Conservation (phyloP, 2,113 vertebrate genomes). For the Scomber scombrus region DNA sequence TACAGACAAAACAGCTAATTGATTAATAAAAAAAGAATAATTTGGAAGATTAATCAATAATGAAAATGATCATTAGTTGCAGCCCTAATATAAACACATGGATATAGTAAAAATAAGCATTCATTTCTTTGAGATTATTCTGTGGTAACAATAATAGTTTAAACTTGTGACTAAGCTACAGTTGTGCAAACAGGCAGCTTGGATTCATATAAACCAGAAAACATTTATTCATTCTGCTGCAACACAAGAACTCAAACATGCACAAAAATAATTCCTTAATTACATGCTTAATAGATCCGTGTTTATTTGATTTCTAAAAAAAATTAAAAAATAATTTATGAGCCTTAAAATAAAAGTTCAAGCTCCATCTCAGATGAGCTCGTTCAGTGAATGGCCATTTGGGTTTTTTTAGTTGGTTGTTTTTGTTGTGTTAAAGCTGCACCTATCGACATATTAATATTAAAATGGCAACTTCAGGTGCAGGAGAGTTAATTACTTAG, state of each 20-base stretch:
- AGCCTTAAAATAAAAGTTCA: constrained; percentile 5
- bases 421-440: background rate
- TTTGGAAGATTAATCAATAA: too few species aligned
- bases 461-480: constrained; percentile 11
- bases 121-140: background rate
- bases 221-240: background rate
- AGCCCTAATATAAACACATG: background rate
- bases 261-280: constrained; percentile 45
- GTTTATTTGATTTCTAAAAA: constrained; percentile 28
- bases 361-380: too few species aligned
- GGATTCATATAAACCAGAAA: constrained; percentile 1
- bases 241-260: constrained; percentile 12
- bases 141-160: background rate
- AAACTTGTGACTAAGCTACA: background rate
- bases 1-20: too few species aligned
- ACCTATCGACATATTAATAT: constrained; percentile 21
- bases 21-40: too few species aligned
- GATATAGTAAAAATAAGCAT: background rate
- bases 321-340: constrained; percentile 3
- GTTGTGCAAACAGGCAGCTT: background rate
- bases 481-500: constrained; percentile 32
- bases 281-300: constrained; percentile 5
- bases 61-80: too few species aligned
- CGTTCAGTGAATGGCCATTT: background rate
- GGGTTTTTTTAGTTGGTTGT: background rate